Evolutionary conservation across 2,888 invertebrate genomes (phyloP), one percentile per base, ranked within the genome.

Genomic region (Catocala sponsa): DNA sequence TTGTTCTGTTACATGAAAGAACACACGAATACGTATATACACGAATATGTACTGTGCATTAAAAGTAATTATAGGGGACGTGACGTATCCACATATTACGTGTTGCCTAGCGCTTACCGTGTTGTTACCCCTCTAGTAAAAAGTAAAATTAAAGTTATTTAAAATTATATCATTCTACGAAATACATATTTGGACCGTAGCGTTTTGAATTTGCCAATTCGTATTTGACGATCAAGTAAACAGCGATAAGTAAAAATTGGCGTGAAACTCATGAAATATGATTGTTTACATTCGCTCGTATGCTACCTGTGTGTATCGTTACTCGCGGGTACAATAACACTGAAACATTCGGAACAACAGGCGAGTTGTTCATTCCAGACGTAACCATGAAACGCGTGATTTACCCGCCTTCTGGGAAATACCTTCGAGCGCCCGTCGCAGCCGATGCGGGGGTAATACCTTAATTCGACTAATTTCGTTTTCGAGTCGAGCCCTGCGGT

Each of bases 361-460:
- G 71, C 74, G 72, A 70, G 70, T 78, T 79, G 74, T 81, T 82
- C 79, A 81, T 81, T 79, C 73, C 82, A 81, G 81, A 80, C 74
- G 81, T 82, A 83, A 81, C 87, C 88, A 84, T 89, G 90, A 90
- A 90, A 87, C 86, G 86, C 87, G 89, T 91, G 91, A 92, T 92
- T 91, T 93, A 92, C 85, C 80, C 80, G 80, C 79, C 92, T 86
- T 89, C 72, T 75, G 92, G 92, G 93, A 92, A 92, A 92, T 92
- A 88, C 87, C 84, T 84, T 74, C 75, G 81, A 83, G 81, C 81
- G 79, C 72, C 77, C 82, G 78, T 75, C 83, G 79, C 79, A 79
- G 83, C 76, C 86, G 88, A 88, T 88, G 88, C 87, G 87, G 89
- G 81, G 80, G 86, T 90, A 87, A 91, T 90, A 86, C 88, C 89